A percentile compares a stretch with the other conserved stretches of the same genome.
These are phyloP conservation scores for Galerucella nymphaeae DNA, from an alignment of 2,888 invertebrate species.

Conservation along the genomic window DNA sequence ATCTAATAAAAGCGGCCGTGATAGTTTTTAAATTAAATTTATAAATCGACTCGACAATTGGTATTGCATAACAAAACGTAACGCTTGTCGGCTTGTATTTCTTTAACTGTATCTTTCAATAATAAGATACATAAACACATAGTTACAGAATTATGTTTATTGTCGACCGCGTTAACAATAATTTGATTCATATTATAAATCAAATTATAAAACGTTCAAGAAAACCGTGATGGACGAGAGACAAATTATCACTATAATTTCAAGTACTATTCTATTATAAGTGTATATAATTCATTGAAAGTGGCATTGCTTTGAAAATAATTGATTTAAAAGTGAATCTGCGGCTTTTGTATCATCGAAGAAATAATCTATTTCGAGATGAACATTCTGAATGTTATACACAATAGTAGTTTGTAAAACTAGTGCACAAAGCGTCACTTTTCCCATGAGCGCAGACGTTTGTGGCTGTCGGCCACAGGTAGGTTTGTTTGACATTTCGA, in stretches of 20 bases:
- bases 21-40: not conserved
- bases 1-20: not conserved
- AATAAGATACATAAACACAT: not conserved
- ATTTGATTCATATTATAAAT: not conserved
- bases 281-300: not conserved
- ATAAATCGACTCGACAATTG: not conserved
- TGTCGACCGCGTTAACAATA: not conserved
- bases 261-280: constrained; percentile 2
- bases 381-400: too few species aligned
- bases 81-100: too few species aligned
- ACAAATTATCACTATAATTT: constrained; percentile 1
- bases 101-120: not conserved
- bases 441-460: too few species aligned
- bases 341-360: not conserved
- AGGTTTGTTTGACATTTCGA: too few species aligned
- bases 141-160: not conserved
- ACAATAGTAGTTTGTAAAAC: too few species aligned
- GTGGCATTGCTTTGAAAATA: not conserved
- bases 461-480: too few species aligned
- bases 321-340: constrained; percentile 5
- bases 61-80: not conserved
- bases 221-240: not conserved
- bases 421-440: too few species aligned
- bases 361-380: too few species aligned
- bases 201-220: constrained; percentile 8